phyloP scores from a whole-genome alignment of 2,888 invertebrate species.

The Reticulitermes lucifugus region DNA sequence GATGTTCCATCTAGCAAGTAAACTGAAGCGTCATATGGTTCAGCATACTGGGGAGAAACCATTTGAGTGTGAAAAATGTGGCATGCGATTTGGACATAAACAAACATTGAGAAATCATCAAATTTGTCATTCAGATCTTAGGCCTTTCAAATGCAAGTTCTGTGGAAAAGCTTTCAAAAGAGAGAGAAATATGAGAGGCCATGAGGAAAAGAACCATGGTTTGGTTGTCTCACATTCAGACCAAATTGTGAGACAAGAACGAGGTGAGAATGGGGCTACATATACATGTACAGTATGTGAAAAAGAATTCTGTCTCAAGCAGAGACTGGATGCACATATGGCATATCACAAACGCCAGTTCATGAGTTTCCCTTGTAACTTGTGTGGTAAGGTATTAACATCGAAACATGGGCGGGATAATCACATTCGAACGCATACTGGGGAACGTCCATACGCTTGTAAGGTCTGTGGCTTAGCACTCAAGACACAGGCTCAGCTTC shows the following conservation, averaged over 20 bases:
- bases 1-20: conserved; percentile 34
- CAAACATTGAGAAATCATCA: conserved; percentile 27
- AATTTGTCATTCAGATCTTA: conserved; percentile 30
- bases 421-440: conserved; percentile 47
- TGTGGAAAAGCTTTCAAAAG: conserved; percentile 42
- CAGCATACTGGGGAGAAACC: conserved; percentile 35
- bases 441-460: conserved; percentile 45
- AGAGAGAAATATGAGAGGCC: conserved; percentile 28
- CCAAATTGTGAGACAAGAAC: background rate
- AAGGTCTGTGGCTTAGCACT: conserved; percentile 45
- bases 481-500: conserved; percentile 45
- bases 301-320: conserved; percentile 28
- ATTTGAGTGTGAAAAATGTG: conserved; percentile 19
- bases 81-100: conserved; percentile 36
- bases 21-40: conserved; percentile 35
- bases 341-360: conserved; percentile 34
- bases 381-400: conserved; percentile 42
- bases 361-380: conserved; percentile 32
- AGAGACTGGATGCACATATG: conserved; percentile 44
- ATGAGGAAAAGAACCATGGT: conserved; percentile 31
- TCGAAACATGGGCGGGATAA: conserved; percentile 39
- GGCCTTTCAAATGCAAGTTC: conserved; percentile 40
- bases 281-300: conserved; percentile 42
- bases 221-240: conserved; percentile 17
- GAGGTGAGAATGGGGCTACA: background rate